Evolutionary conservation across 2,797 vertebrate species (phyloP).

Genomic region (Sparidentex hasta): DNA sequence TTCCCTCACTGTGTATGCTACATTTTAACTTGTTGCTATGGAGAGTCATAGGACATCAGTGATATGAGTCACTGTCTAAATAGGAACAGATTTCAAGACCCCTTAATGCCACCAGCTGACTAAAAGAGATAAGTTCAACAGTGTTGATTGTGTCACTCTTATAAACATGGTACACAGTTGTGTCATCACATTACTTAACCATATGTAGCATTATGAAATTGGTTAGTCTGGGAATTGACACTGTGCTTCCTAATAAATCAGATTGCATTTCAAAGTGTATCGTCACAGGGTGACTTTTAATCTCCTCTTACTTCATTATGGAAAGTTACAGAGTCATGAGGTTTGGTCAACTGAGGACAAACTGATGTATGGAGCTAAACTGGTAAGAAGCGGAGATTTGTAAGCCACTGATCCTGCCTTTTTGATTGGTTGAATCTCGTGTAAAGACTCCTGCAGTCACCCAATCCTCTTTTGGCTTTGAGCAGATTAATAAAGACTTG

Average conservation of each 20-base stretch:
- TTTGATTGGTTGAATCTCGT: conserved; percentile 50
- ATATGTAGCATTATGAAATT: not conserved
- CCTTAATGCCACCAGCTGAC: conserved; percentile 24
- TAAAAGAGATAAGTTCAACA: conserved; percentile 10
- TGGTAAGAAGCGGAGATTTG: conserved; percentile 24
- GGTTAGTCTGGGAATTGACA: not conserved
- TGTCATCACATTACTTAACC: conserved; percentile 14
- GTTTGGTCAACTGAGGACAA: not conserved
- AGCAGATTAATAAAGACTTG: conserved; percentile 59
- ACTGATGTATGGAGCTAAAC: conserved; percentile 29
- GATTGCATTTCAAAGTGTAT: not conserved
- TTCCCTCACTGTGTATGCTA: not conserved
- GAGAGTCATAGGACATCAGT: conserved; percentile 35
- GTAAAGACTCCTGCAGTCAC: conserved; percentile 27
- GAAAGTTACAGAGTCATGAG: conserved; percentile 34
- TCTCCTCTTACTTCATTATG: not conserved
- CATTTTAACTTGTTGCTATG: conserved; percentile 37
- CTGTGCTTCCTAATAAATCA: not conserved
- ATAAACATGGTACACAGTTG: conserved; percentile 10
- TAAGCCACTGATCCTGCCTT: conserved; percentile 24
- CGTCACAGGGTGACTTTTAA: not conserved
- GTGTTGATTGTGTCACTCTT: conserved; percentile 7
- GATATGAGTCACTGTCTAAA: conserved; percentile 49
- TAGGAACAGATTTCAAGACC: conserved; percentile 13
- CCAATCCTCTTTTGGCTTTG: conserved; percentile 44